Evolutionary conservation across 1,140 invertebrate genomes (phyloP).

Genomic region (Drosophila malerkotliana): DNA sequence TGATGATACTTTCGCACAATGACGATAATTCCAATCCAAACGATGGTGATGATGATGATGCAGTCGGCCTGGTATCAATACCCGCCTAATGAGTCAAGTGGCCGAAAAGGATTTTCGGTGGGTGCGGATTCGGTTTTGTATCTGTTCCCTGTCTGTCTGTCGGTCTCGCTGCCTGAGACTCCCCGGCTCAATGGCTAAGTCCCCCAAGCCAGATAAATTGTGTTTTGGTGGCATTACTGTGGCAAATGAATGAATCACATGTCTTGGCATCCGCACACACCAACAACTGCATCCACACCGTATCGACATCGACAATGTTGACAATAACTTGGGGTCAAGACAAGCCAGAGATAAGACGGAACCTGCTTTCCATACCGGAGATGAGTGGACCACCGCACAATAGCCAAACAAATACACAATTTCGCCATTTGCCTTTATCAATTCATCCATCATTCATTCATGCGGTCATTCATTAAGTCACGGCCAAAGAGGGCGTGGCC

Average conservation of each 20-base stretch:
- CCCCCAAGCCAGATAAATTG: slow-evolving; percentile 74
- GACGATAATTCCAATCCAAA: not conserved
- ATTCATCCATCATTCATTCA: slow-evolving; percentile 67
- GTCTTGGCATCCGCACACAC: slow-evolving; percentile 28
- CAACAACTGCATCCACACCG: slow-evolving; percentile 35
- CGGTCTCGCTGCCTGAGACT: slow-evolving; percentile 29
- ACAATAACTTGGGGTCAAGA: slow-evolving; percentile 67
- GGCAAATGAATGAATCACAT: slow-evolving; percentile 75
- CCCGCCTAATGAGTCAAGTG: slow-evolving; percentile 78
- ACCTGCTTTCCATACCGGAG: slow-evolving; percentile 40
- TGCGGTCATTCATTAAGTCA: slow-evolving; percentile 59
- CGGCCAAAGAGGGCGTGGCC: slow-evolving; percentile 45
- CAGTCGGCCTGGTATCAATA: slow-evolving; percentile 60
- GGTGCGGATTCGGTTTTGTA: slow-evolving; percentile 56
- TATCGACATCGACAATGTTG: slow-evolving; percentile 53
- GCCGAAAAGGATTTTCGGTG: slow-evolving; percentile 75
- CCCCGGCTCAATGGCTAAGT: slow-evolving; percentile 34
- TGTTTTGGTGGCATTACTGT: slow-evolving; percentile 61
- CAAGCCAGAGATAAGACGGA: slow-evolving; percentile 52
- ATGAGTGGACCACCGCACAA: slow-evolving; percentile 60
- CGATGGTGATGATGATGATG: slow-evolving; percentile 34
- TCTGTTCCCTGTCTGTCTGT: slow-evolving; percentile 34
- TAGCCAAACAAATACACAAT: slow-evolving; percentile 38
- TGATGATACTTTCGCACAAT: slow-evolving; percentile 9
- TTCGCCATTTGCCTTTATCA: slow-evolving; percentile 61